Conservation (phyloP, 1,140 invertebrate species). For the Cephus cinctus region DNA sequence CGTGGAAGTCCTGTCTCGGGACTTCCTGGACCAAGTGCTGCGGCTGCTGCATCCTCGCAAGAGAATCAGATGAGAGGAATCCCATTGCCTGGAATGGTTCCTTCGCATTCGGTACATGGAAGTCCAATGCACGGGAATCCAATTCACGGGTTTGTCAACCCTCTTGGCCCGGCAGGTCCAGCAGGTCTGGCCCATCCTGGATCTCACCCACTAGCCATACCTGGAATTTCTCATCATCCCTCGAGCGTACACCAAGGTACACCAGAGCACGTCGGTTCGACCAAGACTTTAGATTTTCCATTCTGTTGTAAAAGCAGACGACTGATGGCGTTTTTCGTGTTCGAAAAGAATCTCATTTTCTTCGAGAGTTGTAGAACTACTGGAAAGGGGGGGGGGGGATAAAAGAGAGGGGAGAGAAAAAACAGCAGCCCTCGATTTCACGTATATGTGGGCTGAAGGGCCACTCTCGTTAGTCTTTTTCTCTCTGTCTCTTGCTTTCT, state of each 20-base stretch:
- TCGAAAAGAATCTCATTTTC: too few relatives aligned
- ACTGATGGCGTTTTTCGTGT: too few relatives aligned
- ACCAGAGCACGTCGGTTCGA: too few relatives aligned
- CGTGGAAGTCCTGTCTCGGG: slow-evolving; percentile 25
- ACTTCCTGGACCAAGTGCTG: slow-evolving; percentile 12
- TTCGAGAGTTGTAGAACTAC: too few relatives aligned
- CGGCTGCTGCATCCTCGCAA: slow-evolving; percentile 21
- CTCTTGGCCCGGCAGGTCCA: slow-evolving; percentile 38
- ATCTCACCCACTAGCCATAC: slow-evolving; percentile 10
- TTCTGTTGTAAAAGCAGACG: too few relatives aligned
- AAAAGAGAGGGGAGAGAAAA: too few relatives aligned
- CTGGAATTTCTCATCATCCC: slow-evolving; percentile 41
- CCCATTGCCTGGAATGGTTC: slow-evolving; percentile 48
- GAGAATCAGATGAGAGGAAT: slow-evolving; percentile 45
- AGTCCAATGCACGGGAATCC: slow-evolving; percentile 35
- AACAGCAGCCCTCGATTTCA: too few relatives aligned
- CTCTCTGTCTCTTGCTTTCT: too few relatives aligned
- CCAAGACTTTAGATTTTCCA: not conserved
- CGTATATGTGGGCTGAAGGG: too few relatives aligned
- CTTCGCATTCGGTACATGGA: slow-evolving; percentile 27
- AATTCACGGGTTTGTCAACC: slow-evolving; percentile 48
- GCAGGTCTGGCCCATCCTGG: slow-evolving; percentile 18
- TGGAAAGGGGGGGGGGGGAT: too few relatives aligned
- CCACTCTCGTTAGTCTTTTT: too few relatives aligned
- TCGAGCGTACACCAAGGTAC: slow-evolving; percentile 39